Evolutionary conservation across 2,797 vertebrate species (phyloP).

Genomic region (Odontamblyopus rebecca): DNA sequence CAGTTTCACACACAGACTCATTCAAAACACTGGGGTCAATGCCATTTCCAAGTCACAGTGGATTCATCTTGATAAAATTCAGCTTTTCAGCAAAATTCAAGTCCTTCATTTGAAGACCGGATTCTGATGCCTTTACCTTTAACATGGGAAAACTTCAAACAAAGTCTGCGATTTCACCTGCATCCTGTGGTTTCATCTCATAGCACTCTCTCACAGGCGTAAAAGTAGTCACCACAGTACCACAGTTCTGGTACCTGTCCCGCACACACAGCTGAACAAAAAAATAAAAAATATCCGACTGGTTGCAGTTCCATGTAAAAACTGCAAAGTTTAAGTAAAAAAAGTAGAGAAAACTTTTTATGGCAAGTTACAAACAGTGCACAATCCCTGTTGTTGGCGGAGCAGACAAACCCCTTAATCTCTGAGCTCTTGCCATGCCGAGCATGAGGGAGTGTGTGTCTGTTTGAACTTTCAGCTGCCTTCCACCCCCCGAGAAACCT

Average conservation of each 20-base stretch:
- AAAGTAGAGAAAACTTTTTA: constrained; percentile 49
- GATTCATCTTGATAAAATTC: constrained; percentile 45
- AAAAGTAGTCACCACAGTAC: constrained; percentile 30
- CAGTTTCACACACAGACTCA: constrained; percentile 33
- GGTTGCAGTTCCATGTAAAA: constrained; percentile 32
- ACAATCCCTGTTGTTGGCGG: constrained; percentile 63
- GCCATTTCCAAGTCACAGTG: constrained; percentile 32
- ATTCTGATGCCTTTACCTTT: constrained; percentile 79
- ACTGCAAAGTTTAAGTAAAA: constrained; percentile 51
- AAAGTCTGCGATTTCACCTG: constrained; percentile 66
- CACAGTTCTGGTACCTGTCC: constrained; percentile 45
- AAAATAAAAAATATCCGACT: constrained; percentile 42
- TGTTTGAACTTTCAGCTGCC: constrained; percentile 78
- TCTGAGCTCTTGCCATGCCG: constrained; percentile 71
- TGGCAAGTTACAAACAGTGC: constrained; percentile 64
- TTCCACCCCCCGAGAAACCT: constrained; percentile 68
- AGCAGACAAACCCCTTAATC: constrained; percentile 75
- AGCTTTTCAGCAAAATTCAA: constrained; percentile 34
- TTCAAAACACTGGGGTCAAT: constrained; percentile 26
- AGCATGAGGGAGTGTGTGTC: constrained; percentile 71
- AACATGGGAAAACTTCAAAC: constrained; percentile 73
- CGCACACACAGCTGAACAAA: constrained; percentile 35
- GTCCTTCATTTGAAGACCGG: constrained; percentile 69
- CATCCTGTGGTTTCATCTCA: constrained; percentile 60
- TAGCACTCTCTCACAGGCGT: constrained; percentile 40